A percentile compares a stretch with the other conserved stretches of the same genome.
Evolutionary conservation across 2,113 vertebrate species (phyloP).

Genomic region (Datnioides undecimradiatus): DNA sequence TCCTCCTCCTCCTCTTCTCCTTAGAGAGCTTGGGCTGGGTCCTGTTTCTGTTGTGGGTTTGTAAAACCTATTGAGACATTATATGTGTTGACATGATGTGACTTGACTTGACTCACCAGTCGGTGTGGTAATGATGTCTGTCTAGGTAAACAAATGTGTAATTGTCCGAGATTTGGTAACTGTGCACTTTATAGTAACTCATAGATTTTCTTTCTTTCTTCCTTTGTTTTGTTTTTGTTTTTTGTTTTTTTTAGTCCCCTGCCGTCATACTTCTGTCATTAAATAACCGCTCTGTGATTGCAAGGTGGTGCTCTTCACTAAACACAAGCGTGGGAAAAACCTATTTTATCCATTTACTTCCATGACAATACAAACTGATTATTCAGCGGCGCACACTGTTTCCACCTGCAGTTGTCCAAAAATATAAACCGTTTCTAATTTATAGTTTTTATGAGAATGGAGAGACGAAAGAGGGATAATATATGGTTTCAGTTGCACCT

Average conservation of each 20-base stretch:
- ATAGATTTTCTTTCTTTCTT: background rate
- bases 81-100: slow-evolving; percentile 36
- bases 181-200: no score
- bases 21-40: background rate
- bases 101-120: slow-evolving; percentile 66
- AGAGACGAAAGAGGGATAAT: background rate
- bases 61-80: slow-evolving; percentile 15
- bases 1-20: background rate
- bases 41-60: slow-evolving; percentile 3
- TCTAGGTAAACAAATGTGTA: slow-evolving; percentile 57
- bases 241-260: background rate
- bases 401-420: background rate
- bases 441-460: slow-evolving; percentile 9
- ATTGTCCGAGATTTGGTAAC: slow-evolving; percentile 3
- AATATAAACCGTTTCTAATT: slow-evolving; percentile 24
- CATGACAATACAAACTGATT: slow-evolving; percentile 55
- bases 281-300: slow-evolving; percentile 28
- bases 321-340: slow-evolving; percentile 1
- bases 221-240: background rate
- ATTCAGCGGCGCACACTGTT: slow-evolving; percentile 6
- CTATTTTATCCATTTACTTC: slow-evolving; percentile 14
- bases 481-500: background rate
- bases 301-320: background rate
- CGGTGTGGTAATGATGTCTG: slow-evolving; percentile 33
- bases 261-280: background rate